Percentiles rank a stretch among this genome's conserved stretches.
Conservation (phyloP, 2,888 invertebrate species). For the Stegophylla sp. region DNA sequence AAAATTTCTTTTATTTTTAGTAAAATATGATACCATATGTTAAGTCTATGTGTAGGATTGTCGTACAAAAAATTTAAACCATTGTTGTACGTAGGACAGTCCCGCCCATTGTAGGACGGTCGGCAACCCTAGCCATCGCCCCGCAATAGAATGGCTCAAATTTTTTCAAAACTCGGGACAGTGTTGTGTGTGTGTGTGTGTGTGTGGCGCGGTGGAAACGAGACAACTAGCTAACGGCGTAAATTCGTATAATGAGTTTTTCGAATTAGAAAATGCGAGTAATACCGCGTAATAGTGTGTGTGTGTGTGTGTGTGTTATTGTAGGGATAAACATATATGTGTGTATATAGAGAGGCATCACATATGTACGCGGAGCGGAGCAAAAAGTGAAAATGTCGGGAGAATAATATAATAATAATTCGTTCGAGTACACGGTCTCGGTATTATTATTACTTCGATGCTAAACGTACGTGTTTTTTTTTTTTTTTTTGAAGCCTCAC, state of each 20-base stretch:
- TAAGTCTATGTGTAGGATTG: too few relatives aligned
- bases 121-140: too few relatives aligned
- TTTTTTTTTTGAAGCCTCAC: constrained; percentile 9
- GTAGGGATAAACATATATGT: background rate
- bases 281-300: background rate
- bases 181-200: too few relatives aligned
- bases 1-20: too few relatives aligned
- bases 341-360: background rate
- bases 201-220: too few relatives aligned
- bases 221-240: too few relatives aligned
- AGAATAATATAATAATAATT: constrained; percentile 19
- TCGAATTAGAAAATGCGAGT: constrained; percentile 40
- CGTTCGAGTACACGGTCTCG: background rate
- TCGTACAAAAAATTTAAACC: too few relatives aligned
- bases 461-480: constrained; percentile 35
- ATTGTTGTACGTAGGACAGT: too few relatives aligned
- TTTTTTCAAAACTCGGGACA: background rate
- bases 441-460: background rate
- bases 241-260: constrained; percentile 31
- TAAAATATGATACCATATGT: too few relatives aligned
- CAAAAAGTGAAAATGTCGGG: constrained; percentile 46
- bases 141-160: background rate
- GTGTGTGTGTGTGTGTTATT: background rate
- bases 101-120: too few relatives aligned
- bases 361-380: background rate